These are phyloP conservation scores for Pica pica DNA, from an alignment of 2,113 vertebrate species.

Conservation along the genomic window DNA sequence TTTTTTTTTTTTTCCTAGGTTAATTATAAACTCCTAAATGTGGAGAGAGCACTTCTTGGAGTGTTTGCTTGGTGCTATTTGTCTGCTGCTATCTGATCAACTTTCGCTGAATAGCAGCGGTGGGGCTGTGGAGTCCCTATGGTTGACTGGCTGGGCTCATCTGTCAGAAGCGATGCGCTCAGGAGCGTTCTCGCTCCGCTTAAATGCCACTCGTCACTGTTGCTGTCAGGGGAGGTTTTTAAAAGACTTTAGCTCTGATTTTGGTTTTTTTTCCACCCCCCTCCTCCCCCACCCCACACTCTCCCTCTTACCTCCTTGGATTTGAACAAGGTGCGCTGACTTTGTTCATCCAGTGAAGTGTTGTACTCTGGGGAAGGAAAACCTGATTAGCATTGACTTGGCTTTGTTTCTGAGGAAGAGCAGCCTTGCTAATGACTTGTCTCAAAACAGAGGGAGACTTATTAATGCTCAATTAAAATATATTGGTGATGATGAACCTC, in stretches of 20 bases:
- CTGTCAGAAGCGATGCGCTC: conserved; percentile 11
- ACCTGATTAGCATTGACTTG: neutral
- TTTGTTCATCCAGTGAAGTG: fast-evolving
- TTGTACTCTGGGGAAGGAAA: neutral
- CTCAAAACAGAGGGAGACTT: neutral
- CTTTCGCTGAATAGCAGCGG: conserved; percentile 16
- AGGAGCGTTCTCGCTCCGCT: neutral
- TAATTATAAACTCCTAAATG: conserved; percentile 23
- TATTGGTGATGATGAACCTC: neutral
- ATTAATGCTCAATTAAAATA: conserved; percentile 14
- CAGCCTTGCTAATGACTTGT: neutral
- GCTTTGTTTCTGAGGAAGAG: neutral
- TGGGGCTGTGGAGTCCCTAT: neutral
- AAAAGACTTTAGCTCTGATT: neutral
- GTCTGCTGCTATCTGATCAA: conserved; percentile 54
- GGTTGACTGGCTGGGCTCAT: conserved; percentile 41
- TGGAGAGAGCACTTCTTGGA: neutral
- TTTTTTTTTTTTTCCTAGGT: neutral
- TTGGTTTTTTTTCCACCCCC: fast-evolving
- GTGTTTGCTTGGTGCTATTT: conserved; percentile 38
- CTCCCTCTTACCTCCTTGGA: neutral
- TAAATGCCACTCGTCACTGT: neutral
- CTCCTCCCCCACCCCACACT: fast-evolving
- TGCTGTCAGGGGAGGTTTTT: neutral
- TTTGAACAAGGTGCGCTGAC: neutral